Base-by-base conservation (phyloP, 1,140 invertebrate species). In the Bemisia tabaci region DNA sequence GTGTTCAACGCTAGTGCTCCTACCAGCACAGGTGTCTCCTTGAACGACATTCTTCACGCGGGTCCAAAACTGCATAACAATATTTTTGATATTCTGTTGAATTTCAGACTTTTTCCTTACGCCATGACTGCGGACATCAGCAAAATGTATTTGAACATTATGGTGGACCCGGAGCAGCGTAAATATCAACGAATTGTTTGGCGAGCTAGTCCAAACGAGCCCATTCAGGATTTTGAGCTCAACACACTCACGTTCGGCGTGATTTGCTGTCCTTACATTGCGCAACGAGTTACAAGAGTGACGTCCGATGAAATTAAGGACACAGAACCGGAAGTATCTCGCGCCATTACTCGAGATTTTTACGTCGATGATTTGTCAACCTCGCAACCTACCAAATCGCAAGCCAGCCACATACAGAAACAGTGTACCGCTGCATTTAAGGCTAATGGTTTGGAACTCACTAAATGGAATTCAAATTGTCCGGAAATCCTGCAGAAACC, bases 101-200 rank as follows among this genome's bases (percentile, higher is more conserved):
- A 24, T 33, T 62, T 64, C 65, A 17, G 72, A 26, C 59, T 68
- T 21, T 67, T 70, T 60, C 12, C 23, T 22, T 58, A 70, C 25
- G 70, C 67, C 12, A 33, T 74, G 21, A 68, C 69, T 9, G 66
- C 68, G 12, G 71, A 74, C 60, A 69, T 74, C 21, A 11, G 22
- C n/a, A 65, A 63, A 71, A 73, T 70, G 67, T 70, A 70, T 26
- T 26, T 63, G 9, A 67, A 66, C 26, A 63, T 70, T 12, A 25
- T 9, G 24, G 22, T 61, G 1, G 1, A 61, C 26, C 61, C 65
- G 1, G 39, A 67, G 12, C 65, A 75, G 62, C 62, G 67, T 22
- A 61, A 66, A 17, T 75, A 72, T 64, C 77, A 79, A 72, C 61
- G 70, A 22, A 75, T 79, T 25, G 26, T 80, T 0, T 79, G 77